phyloP scores from a whole-genome alignment of 2,888 invertebrate species.

The Panopea generosa region DNA sequence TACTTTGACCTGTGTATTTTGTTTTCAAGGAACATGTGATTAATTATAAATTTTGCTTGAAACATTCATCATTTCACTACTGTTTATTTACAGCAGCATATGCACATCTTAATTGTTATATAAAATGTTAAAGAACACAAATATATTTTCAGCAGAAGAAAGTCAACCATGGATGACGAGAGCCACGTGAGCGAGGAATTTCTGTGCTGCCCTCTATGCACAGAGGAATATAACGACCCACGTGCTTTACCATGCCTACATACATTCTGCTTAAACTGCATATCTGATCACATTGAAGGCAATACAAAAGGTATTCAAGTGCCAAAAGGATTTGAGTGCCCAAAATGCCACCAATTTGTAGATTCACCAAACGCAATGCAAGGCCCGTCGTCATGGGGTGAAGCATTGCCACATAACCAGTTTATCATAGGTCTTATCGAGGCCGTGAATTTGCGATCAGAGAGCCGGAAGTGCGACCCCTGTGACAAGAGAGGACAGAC shows the following conservation, averaged over 20 bases:
- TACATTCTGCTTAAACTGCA: slow-evolving; percentile 63
- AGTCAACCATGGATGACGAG: slow-evolving; percentile 34
- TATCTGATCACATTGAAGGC: slow-evolving; percentile 62
- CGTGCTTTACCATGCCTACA: slow-evolving; percentile 64
- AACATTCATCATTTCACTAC: no score
- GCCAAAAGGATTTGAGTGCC: slow-evolving; percentile 63
- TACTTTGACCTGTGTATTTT: no score
- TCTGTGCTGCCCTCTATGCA: slow-evolving; percentile 64
- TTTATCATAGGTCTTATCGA: slow-evolving; percentile 65
- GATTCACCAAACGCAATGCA: slow-evolving; percentile 56
- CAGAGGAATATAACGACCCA: slow-evolving; percentile 66
- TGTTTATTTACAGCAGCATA: no score
- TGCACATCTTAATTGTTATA: no score
- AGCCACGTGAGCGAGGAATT: slow-evolving; percentile 65
- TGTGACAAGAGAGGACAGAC: slow-evolving; percentile 48
- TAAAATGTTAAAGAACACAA: no score
- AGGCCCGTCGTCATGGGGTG: slow-evolving; percentile 64
- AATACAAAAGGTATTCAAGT: slow-evolving; percentile 58
- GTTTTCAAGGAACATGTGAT: no score
- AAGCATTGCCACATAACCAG: slow-evolving; percentile 63
- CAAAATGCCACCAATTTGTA: slow-evolving; percentile 60
- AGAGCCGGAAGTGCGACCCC: slow-evolving; percentile 61
- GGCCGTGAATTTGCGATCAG: slow-evolving; percentile 60
- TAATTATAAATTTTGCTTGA: no score
- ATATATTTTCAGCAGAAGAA: no score